Evolutionary conservation across 1,140 invertebrate genomes (phyloP).

Genomic region (Trichomalopsis sarcophagae): DNA sequence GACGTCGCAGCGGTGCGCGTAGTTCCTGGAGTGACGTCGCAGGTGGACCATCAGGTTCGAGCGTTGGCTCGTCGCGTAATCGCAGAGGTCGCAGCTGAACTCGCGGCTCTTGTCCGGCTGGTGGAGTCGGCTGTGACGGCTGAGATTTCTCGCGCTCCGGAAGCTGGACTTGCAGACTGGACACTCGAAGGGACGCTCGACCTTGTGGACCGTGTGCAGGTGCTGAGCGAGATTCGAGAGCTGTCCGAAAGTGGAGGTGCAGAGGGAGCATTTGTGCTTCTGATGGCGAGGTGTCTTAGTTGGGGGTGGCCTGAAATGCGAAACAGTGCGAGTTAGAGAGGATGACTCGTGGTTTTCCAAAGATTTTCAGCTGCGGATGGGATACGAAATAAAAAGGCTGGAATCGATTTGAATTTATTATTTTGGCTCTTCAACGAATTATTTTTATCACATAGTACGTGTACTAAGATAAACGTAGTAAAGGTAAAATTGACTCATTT

Average conservation of each 20-base stretch:
- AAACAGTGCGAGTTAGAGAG: not conserved
- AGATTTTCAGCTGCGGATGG: no score
- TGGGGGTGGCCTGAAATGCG: not conserved
- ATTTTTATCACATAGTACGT: no score
- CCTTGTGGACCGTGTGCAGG: constrained; percentile 68
- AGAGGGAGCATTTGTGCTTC: constrained; percentile 65
- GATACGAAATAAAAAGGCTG: no score
- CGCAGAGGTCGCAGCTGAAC: constrained; percentile 60
- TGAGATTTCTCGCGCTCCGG: constrained; percentile 53
- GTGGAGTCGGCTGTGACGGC: constrained; percentile 60
- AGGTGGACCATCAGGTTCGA: constrained; percentile 65
- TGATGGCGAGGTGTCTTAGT: not conserved
- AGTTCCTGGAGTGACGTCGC: constrained; percentile 32
- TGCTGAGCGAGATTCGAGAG: constrained; percentile 82
- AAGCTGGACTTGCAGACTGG: constrained; percentile 20
- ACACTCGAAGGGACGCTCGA: constrained; percentile 47
- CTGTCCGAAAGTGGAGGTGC: constrained; percentile 72
- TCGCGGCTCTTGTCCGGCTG: not conserved
- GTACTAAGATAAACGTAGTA: no score
- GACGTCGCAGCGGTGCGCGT: constrained; percentile 16
- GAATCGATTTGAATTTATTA: no score
- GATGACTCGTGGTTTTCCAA: no score
- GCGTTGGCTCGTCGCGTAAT: constrained; percentile 69
- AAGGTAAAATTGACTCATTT: no score
- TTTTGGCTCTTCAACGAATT: no score